Evolutionary conservation across 2,797 vertebrate genomes (phyloP).

Genomic region (Neosilurus hyrtlii): DNA sequence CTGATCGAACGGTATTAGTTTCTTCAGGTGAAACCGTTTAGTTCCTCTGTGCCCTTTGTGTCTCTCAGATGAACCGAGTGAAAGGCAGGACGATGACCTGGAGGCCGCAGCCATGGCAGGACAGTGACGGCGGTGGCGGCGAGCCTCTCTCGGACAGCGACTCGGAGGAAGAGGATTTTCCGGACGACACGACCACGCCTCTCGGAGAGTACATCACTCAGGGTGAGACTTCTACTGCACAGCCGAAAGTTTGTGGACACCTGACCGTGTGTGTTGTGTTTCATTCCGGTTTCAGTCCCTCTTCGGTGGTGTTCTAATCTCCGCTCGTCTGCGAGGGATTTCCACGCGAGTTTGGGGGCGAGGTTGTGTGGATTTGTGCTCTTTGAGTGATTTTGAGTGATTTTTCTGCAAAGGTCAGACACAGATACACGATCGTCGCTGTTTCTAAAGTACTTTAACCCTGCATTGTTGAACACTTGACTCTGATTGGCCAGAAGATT

Average conservation of each 20-base stretch:
- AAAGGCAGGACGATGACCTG: constrained; percentile 72
- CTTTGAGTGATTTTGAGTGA: too few relatives aligned
- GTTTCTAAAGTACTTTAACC: too few relatives aligned
- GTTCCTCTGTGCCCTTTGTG: neutral
- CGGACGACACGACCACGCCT: constrained; percentile 77
- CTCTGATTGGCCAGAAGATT: too few relatives aligned
- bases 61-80: constrained; percentile 71
- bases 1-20: neutral
- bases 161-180: constrained; percentile 81
- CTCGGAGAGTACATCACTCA: constrained; percentile 78
- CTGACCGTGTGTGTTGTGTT: neutral
- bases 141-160: constrained; percentile 80
- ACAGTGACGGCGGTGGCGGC: constrained; percentile 72
- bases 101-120: constrained; percentile 80
- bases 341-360: neutral
- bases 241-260: neutral
- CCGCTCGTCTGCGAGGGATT: neutral
- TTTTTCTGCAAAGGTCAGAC: too few relatives aligned
- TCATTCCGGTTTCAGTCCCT: too few relatives aligned
- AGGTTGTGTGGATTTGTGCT: neutral
- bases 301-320: neutral
- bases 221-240: constrained; percentile 58
- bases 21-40: neutral
- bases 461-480: neutral
- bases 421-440: too few relatives aligned